Conservation (phyloP, 1,140 invertebrate genomes). For the Bombus superbus region DNA sequence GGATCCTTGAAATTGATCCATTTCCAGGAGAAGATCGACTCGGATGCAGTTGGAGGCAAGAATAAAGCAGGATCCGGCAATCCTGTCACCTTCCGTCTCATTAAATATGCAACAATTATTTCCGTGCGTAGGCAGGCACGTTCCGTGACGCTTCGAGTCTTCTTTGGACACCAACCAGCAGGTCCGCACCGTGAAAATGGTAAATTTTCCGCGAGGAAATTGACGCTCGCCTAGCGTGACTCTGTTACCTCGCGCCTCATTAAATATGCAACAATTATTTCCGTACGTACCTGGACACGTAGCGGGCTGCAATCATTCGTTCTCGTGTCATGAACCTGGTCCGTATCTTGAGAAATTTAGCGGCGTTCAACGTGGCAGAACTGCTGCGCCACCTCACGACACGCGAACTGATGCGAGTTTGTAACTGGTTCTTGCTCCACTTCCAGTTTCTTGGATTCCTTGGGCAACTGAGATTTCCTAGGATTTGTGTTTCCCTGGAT, state of each 20-base stretch:
- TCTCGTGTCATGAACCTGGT: conserved; percentile 6
- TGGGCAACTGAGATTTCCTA: not conserved
- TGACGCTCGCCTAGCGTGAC: conserved; percentile 46
- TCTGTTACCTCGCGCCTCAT: conserved; percentile 56
- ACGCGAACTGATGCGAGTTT: not conserved
- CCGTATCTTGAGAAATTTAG: conserved; percentile 4
- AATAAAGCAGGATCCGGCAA: conserved; percentile 38
- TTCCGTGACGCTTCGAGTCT: conserved; percentile 53
- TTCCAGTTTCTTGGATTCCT: not conserved
- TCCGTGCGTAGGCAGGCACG: conserved; percentile 59
- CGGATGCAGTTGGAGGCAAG: conserved; percentile 40
- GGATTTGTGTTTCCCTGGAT: not conserved
- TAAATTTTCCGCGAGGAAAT: conserved; percentile 65
- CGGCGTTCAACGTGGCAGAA: not conserved
- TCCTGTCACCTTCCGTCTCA: conserved; percentile 52
- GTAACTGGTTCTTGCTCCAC: too few species aligned
- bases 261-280: conserved; percentile 75
- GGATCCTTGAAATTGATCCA: conserved; percentile 32
- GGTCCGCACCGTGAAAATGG: conserved; percentile 46
- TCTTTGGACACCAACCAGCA: conserved; percentile 28
- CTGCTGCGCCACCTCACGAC: not conserved
- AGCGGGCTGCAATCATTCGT: conserved; percentile 24
- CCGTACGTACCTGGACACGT: conserved; percentile 54
- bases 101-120: conserved; percentile 75
- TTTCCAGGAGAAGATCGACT: conserved; percentile 51